phyloP scores from a whole-genome alignment of 2,113 vertebrate genomes.

The Taurulus bubalis region DNA sequence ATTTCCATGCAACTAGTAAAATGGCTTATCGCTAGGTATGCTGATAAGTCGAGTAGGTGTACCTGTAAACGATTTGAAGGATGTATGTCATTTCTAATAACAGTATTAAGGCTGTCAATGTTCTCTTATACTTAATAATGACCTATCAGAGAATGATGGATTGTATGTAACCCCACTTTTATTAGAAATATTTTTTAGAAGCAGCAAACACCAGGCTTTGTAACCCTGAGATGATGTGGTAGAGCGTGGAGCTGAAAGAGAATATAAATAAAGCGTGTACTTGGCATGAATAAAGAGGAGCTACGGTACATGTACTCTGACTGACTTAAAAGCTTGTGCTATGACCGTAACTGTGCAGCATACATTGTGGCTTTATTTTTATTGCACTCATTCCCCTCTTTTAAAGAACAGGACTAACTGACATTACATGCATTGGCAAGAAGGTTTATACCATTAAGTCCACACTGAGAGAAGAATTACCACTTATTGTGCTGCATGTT shows the following conservation, averaged over 20 bases:
- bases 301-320: not conserved
- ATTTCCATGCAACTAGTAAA: not conserved
- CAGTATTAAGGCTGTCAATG: conserved; percentile 3
- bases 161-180: conserved; percentile 6
- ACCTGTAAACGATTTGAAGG: conserved; percentile 26
- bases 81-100: conserved; percentile 32
- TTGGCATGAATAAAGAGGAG: conserved; percentile 32
- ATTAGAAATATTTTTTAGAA: not conserved
- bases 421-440: conserved; percentile 14
- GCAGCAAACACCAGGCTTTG: conserved; percentile 6
- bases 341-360: not conserved
- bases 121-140: conserved; percentile 30
- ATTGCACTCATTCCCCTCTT: not conserved
- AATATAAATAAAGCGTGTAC: conserved; percentile 38
- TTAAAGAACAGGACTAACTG: conserved; percentile 7
- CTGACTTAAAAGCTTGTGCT: conserved; percentile 21
- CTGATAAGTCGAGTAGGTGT: not conserved
- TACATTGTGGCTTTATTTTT: conserved; percentile 37
- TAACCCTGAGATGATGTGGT: conserved; percentile 23
- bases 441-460: conserved; percentile 28
- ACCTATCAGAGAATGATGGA: conserved; percentile 37
- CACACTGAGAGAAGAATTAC: conserved; percentile 13
- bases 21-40: not conserved
- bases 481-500: conserved; percentile 9
- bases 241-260: conserved; percentile 21